phyloP scores from a whole-genome alignment of 2,888 invertebrate species.

The Nineta flava region DNA sequence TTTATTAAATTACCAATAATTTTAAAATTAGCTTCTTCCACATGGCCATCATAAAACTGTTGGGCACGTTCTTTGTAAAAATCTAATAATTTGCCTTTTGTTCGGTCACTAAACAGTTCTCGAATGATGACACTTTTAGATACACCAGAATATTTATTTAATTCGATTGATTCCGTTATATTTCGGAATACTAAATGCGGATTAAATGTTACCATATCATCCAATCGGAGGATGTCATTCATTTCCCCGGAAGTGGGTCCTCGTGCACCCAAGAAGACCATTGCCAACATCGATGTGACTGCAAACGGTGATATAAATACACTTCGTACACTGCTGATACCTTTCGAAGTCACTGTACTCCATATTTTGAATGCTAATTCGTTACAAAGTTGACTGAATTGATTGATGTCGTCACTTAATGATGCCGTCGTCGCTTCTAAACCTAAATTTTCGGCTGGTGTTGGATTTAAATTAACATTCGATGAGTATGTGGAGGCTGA shows the following conservation, averaged over 20 bases:
- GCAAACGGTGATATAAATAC: constrained; percentile 73
- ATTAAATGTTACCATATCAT: constrained; percentile 81
- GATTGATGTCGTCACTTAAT: constrained; percentile 57
- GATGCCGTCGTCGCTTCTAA: constrained; percentile 58
- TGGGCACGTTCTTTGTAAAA: constrained; percentile 80
- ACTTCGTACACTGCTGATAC: constrained; percentile 59
- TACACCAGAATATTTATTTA: constrained; percentile 50
- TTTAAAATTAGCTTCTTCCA: constrained; percentile 71
- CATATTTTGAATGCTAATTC: constrained; percentile 74
- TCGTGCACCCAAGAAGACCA: constrained; percentile 77
- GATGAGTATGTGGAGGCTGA: constrained; percentile 15
- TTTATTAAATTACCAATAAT: constrained; percentile 70
- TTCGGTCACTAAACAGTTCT: constrained; percentile 67
- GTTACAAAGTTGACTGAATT: constrained; percentile 67
- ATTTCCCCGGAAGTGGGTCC: constrained; percentile 81
- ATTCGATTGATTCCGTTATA: constrained; percentile 64
- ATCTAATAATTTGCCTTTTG: constrained; percentile 62
- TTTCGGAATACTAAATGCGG: constrained; percentile 77
- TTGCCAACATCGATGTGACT: constrained; percentile 69
- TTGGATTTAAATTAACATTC: constrained; percentile 34
- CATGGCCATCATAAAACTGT: constrained; percentile 74
- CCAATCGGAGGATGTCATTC: constrained; percentile 70
- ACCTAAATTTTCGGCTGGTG: constrained; percentile 44
- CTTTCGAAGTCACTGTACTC: constrained; percentile 49
- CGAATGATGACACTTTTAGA: constrained; percentile 67